phyloP scores from a whole-genome alignment of 2,797 vertebrate species.

The Pseudochromis fuscus region DNA sequence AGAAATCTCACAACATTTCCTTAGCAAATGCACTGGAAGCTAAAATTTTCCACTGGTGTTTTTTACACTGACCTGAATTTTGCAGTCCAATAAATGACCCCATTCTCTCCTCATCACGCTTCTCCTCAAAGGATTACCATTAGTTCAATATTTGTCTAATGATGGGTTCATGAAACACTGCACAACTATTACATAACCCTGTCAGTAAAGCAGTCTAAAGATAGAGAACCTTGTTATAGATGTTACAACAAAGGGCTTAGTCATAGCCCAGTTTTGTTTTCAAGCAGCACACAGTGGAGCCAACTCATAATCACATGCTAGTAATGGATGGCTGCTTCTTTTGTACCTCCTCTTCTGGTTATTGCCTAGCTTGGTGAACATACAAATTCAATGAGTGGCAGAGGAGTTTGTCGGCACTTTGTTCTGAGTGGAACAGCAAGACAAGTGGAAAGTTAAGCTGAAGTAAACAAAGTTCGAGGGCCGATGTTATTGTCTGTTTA shows the following conservation, averaged over 20 bases:
- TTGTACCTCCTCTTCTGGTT: constrained; percentile 42
- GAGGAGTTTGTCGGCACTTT: constrained; percentile 47
- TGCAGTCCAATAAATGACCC: constrained; percentile 39
- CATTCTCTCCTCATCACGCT: constrained; percentile 28
- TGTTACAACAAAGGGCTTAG: constrained; percentile 52
- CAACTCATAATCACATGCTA: constrained; percentile 41
- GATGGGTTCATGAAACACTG: constrained; percentile 30
- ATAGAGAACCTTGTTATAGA: constrained; percentile 53
- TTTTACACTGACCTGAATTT: too few relatives aligned
- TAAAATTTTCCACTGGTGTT: too few relatives aligned
- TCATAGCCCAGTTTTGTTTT: constrained; percentile 48
- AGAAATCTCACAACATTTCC: too few relatives aligned
- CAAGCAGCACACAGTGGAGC: constrained; percentile 49
- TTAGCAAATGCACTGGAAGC: too few relatives aligned
- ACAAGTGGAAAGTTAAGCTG: constrained; percentile 57
- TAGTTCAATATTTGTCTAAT: constrained; percentile 43
- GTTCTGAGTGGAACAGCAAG: constrained; percentile 40
- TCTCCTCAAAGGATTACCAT: constrained; percentile 37
- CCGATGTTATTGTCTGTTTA: constrained; percentile 67
- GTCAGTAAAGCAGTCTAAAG: constrained; percentile 54
- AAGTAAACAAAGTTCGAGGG: constrained; percentile 65
- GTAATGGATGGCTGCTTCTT: constrained; percentile 56
- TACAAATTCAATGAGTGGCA: constrained; percentile 41
- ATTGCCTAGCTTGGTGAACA: constrained; percentile 26
- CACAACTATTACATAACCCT: constrained; percentile 52